A percentile compares a stretch with the other conserved stretches of the same genome.
These are phyloP conservation scores for Etia nguti DNA, from an alignment of 2,113 vertebrate species.

Conservation along the genomic window DNA sequence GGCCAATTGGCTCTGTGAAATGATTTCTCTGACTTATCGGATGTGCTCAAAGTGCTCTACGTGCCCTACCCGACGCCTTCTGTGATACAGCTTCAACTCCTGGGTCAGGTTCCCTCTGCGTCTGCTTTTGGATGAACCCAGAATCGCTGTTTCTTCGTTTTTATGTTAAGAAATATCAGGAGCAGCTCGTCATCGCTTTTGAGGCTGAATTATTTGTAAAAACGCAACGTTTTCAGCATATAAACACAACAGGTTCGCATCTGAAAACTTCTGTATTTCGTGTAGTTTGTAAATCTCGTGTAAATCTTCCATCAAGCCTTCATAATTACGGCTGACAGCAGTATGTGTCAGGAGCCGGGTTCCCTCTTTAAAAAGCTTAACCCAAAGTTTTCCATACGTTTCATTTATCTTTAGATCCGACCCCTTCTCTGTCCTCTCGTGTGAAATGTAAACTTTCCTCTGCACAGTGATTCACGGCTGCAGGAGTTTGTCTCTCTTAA, in stretches of 20 bases:
- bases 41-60: neutral
- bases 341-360: accelerated
- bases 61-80: neutral
- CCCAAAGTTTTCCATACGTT: neutral
- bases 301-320: neutral
- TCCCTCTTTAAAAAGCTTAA: neutral
- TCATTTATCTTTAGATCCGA: neutral
- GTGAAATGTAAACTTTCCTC: neutral
- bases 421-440: neutral
- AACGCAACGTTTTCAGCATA: neutral
- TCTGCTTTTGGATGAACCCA: neutral
- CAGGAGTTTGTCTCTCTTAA: neutral
- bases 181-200: neutral
- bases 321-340: accelerated
- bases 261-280: accelerated
- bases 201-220: neutral
- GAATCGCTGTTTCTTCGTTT: accelerated
- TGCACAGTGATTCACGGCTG: neutral
- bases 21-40: neutral
- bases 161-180: neutral
- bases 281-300: neutral
- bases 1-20: too few relatives aligned
- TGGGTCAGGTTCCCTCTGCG: neutral
- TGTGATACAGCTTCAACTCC: neutral
- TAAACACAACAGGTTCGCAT: neutral